Percentiles rank a stretch among this genome's conserved stretches.
These are phyloP conservation scores for Lepidocolaptes lacrymiger DNA, from an alignment of 2,797 vertebrate species.

Conservation along the genomic window DNA sequence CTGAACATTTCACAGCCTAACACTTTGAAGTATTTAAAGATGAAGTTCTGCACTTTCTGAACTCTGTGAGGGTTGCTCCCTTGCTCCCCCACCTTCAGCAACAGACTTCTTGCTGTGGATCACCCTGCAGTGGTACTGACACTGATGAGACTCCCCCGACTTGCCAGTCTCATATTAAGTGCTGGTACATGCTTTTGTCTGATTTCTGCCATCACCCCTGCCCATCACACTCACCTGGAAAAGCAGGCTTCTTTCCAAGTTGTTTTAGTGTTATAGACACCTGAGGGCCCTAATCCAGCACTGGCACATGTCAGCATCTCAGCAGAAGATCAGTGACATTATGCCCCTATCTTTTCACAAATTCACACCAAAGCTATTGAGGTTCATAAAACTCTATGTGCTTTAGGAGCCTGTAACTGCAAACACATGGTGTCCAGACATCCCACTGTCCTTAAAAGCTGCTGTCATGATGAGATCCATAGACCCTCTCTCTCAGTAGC, in stretches of 20 bases:
- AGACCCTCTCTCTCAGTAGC: not conserved
- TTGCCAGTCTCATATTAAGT: not conserved
- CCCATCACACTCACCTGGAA: not conserved
- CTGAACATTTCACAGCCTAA: not conserved
- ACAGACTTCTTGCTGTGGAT: not conserved
- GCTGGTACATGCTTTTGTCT: not conserved
- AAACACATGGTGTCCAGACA: rapidly evolving
- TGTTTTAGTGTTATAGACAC: not conserved
- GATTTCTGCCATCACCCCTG: not conserved
- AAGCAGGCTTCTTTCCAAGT: not conserved
- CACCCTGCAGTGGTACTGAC: not conserved
- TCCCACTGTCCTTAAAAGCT: not conserved
- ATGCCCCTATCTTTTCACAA: not conserved
- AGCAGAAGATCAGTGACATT: not conserved
- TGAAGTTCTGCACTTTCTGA: not conserved
- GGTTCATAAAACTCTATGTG: not conserved
- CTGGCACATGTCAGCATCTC: rapidly evolving
- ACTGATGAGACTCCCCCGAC: not conserved
- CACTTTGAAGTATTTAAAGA: not conserved
- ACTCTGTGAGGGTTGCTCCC: rapidly evolving
- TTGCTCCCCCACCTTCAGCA: not conserved
- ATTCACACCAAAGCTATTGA: not conserved
- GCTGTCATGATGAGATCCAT: not conserved
- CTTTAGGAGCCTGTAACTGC: not conserved
- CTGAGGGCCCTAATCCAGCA: not conserved